Conservation (phyloP, 2,797 vertebrate genomes). For the Urophycis tenuis region DNA sequence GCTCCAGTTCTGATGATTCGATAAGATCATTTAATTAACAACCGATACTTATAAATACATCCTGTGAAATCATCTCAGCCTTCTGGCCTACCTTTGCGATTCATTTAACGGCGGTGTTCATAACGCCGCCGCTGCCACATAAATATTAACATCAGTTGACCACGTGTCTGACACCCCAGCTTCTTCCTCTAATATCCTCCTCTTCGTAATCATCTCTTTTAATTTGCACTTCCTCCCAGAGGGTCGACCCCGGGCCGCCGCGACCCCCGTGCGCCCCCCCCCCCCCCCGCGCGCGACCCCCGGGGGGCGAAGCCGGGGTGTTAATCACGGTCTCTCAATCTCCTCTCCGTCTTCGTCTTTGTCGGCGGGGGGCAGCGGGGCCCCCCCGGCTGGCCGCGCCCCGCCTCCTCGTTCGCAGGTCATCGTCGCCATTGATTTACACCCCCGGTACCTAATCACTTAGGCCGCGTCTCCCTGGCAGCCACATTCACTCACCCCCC, state of each 20-base stretch:
- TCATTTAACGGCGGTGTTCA: neutral
- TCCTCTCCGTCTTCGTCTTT: conserved; percentile 51
- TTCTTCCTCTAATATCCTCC: neutral
- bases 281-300: neutral
- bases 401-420: conserved; percentile 56
- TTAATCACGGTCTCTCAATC: conserved; percentile 58
- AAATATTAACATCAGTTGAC: neutral
- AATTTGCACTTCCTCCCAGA: neutral
- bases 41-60: neutral
- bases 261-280: neutral
- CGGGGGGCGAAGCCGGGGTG: conserved; percentile 30
- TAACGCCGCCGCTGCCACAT: neutral
- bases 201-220: conserved; percentile 1
- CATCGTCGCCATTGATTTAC: conserved; percentile 66
- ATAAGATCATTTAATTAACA: neutral
- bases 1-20: neutral
- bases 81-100: neutral
- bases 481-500: conserved; percentile 19
- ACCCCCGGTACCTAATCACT: conserved; percentile 65
- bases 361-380: no score
- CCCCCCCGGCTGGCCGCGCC: no score
- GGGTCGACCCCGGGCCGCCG: neutral
- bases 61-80: neutral
- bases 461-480: conserved; percentile 63
- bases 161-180: neutral